phyloP scores from a whole-genome alignment of 1,140 invertebrate species.

The Panagrolaimus sp. region DNA sequence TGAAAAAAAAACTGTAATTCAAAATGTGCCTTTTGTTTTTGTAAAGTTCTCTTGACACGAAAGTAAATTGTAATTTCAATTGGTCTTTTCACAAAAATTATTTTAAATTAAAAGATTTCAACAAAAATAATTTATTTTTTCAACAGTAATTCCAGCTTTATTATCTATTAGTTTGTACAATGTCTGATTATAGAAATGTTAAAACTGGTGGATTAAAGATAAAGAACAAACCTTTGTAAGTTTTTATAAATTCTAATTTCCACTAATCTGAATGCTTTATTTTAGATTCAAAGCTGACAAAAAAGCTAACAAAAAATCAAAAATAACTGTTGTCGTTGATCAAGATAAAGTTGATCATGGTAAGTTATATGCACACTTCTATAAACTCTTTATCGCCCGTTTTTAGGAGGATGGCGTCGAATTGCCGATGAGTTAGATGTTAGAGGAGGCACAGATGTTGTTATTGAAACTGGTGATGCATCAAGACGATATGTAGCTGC shows the following conservation, averaged over 20 bases:
- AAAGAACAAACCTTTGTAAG: conserved; percentile 42
- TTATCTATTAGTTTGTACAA: background rate
- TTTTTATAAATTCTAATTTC: conserved; percentile 18
- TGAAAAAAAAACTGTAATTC: too few species aligned
- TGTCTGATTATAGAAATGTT: conserved; percentile 9
- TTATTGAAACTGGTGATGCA: conserved; percentile 38
- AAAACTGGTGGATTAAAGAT: conserved; percentile 10
- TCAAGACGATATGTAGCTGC: conserved; percentile 40
- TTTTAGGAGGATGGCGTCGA: conserved; percentile 37
- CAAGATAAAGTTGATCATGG: conserved; percentile 38
- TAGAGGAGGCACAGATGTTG: conserved; percentile 39
- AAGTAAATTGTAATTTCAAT: too few species aligned
- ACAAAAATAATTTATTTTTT: too few species aligned
- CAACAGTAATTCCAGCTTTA: too few species aligned
- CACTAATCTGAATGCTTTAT: conserved; percentile 13
- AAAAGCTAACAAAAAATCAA: conserved; percentile 26
- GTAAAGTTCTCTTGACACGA: too few species aligned
- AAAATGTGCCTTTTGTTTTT: too few species aligned
- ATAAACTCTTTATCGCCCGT: background rate
- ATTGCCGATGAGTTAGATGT: conserved; percentile 40
- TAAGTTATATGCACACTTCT: background rate
- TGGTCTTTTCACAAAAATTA: too few species aligned
- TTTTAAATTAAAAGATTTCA: too few species aligned
- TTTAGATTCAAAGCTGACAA: conserved; percentile 46
- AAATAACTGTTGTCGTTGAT: conserved; percentile 26